Percentiles rank a stretch among this genome's conserved stretches.
Evolutionary conservation across 2,888 invertebrate species (phyloP).

Genomic region (Gymnocheta viridis): DNA sequence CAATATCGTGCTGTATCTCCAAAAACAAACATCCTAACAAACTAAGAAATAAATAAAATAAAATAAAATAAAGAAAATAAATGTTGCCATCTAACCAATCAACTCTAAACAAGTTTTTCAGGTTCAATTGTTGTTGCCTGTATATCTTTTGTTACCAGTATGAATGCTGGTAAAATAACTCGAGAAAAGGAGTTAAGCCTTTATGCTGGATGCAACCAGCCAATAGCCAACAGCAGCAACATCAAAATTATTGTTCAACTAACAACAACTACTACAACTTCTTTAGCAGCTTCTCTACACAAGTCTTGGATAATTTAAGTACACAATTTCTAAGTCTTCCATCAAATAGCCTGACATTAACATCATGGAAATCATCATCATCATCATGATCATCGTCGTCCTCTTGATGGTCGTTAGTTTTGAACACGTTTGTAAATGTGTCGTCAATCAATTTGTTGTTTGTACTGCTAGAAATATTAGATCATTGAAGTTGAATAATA

Average conservation of each 20-base stretch:
- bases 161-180: conserved; percentile 5
- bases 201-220: conserved; percentile 16
- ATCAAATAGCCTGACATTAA: conserved; percentile 30
- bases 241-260: conserved; percentile 14
- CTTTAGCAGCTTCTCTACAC: conserved; percentile 34
- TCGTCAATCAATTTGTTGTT: conserved; percentile 64
- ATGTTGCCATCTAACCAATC: conserved; percentile 24
- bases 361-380: conserved; percentile 14
- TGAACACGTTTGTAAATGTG: conserved; percentile 55
- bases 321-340: conserved; percentile 45
- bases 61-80: conserved; percentile 13
- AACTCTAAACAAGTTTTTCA: conserved; percentile 67
- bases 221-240: neutral
- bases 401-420: conserved; percentile 21
- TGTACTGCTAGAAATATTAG: neutral
- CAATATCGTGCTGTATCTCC: neutral
- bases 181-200: conserved; percentile 6
- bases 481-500: neutral
- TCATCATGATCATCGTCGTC: neutral
- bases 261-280: conserved; percentile 33
- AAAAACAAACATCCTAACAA: conserved; percentile 13
- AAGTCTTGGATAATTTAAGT: conserved; percentile 37
- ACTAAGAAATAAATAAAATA: neutral
- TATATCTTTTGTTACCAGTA: neutral
- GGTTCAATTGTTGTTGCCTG: conserved; percentile 55